Base-by-base conservation (phyloP, 2,888 invertebrate genomes). In the Dryococelus australis region DNA sequence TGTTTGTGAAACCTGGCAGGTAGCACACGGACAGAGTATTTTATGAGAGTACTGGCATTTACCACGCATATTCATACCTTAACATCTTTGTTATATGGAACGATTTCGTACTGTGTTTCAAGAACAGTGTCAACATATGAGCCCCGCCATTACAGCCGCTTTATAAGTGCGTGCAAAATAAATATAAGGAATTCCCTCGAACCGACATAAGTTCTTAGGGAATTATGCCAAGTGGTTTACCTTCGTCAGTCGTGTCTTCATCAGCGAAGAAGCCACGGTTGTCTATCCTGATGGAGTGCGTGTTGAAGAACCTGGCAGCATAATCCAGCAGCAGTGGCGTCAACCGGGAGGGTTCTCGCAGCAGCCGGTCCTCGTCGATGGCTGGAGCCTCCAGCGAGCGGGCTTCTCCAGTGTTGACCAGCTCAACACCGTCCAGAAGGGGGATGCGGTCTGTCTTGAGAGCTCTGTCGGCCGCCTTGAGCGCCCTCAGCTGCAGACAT, bases 281-380 rank as follows among this genome's bases (percentile, higher is more conserved):
- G 53, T 88, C 87, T 24, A 89, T 51, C 78, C 87, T 86, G 90
- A 91, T 86, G 26, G 91, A 90, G 87, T 91, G 90, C 0, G 90
- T 90, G 86, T 90, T 88, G 86, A 91, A 86, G 88, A 91, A 91
- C 80, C 90, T 88, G 9, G 89, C 88, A 27, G 90, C 43, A 78
- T 90, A 88, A 83, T 90, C 90, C 89, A 90, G 90, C 47, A 91
- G 89, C 86, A 91, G 88, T n/a, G 90, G 89, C 85, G 91, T 91
- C 13, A 91, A 88, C 86, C 26, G 4, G 28, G 89, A 89, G n/a
- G 90, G 88, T 43, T 90, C 90, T 51, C 88, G 85, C 2, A 90
- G 90, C 0, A 91, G 86, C 35, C 88, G 88, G 28, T 89, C 89
- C 81, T 90, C 88, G 27, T 89, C 89, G 24, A 88, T 26, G 12